Percentiles rank a stretch among this genome's conserved stretches.
Conservation (phyloP, 1,140 invertebrate genomes). For the Batillaria attramentaria region DNA sequence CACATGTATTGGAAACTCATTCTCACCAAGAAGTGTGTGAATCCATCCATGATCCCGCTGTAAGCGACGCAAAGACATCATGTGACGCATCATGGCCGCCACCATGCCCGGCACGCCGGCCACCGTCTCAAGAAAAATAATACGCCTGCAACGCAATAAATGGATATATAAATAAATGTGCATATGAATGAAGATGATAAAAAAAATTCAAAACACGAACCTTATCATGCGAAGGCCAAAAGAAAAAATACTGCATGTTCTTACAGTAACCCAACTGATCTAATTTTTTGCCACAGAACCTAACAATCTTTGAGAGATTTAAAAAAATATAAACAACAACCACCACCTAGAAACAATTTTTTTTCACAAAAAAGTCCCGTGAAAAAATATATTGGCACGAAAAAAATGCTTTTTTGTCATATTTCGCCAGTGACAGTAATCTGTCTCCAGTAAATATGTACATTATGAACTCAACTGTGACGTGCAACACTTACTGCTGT, state of each 20-base stretch:
- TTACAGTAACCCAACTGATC: too few relatives aligned
- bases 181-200: not conserved
- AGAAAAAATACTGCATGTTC: too few relatives aligned
- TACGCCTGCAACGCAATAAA: slow-evolving; percentile 52
- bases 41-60: slow-evolving; percentile 73
- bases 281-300: not conserved
- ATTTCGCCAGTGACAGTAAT: too few relatives aligned
- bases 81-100: slow-evolving; percentile 72
- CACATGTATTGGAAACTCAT: too few relatives aligned
- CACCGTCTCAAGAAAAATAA: slow-evolving; percentile 69
- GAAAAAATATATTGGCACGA: too few relatives aligned
- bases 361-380: too few relatives aligned
- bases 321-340: not conserved
- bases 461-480: too few relatives aligned
- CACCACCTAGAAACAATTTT: too few relatives aligned
- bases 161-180: not conserved
- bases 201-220: not conserved
- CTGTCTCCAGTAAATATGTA: too few relatives aligned
- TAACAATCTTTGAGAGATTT: too few relatives aligned
- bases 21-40: slow-evolving; percentile 71
- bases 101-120: slow-evolving; percentile 72
- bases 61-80: slow-evolving; percentile 69
- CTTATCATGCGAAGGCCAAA: not conserved
- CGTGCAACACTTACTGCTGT: too few relatives aligned
- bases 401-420: too few relatives aligned